Percentiles rank a stretch among this genome's conserved stretches.
Conservation (phyloP, 1,140 invertebrate genomes). For the Lethocerus indicus region DNA sequence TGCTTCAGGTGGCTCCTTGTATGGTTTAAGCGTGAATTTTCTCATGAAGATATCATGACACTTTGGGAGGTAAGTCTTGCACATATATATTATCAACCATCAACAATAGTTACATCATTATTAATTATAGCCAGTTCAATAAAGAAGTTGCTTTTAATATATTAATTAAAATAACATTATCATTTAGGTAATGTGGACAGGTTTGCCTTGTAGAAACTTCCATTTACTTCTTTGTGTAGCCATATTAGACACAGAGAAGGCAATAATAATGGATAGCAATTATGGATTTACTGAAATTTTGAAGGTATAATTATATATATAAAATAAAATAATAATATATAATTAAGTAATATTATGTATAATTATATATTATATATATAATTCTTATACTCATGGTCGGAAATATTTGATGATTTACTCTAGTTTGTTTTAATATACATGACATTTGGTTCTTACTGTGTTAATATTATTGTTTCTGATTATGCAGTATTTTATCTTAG, state of each 20-base stretch:
- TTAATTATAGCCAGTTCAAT: background rate
- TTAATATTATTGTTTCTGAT: conserved; percentile 2
- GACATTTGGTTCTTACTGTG: conserved; percentile 1
- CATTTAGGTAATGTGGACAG: conserved; percentile 81
- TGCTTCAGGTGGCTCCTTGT: conserved; percentile 88
- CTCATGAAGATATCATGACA: conserved; percentile 49
- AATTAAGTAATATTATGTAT: background rate
- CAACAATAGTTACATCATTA: background rate
- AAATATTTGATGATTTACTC: background rate
- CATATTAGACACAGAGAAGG: conserved; percentile 76
- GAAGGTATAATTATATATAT: conserved; percentile 42
- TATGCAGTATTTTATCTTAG: background rate
- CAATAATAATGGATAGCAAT: conserved; percentile 68
- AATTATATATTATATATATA: background rate
- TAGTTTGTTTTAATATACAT: background rate
- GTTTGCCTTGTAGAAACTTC: conserved; percentile 83
- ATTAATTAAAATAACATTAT: background rate
- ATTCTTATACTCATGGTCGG: background rate
- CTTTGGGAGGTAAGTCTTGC: conserved; percentile 25
- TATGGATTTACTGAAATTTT: conserved; percentile 93
- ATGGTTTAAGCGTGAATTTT: conserved; percentile 68
- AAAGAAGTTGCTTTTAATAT: background rate
- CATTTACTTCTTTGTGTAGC: conserved; percentile 81
- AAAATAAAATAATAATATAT: conserved; percentile 6
- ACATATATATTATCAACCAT: background rate